Percentiles rank a stretch among this genome's conserved stretches.
Conservation (phyloP, 2,888 invertebrate genomes). For the Catocala fraxini region DNA sequence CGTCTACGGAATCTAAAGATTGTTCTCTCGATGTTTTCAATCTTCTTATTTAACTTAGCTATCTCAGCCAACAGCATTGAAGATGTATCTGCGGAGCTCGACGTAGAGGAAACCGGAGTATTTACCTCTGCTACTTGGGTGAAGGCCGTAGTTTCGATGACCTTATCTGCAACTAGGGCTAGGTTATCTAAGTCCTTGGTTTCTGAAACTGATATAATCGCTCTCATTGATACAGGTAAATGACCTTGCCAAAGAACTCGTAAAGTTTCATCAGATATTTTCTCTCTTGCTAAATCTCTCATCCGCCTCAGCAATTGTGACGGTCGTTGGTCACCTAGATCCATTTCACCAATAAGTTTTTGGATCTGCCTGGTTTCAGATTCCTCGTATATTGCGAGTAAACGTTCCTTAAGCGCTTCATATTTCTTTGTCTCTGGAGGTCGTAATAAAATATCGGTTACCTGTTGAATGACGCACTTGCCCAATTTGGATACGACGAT, state of each 20-base stretch:
- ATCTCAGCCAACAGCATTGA: neutral
- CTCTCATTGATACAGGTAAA: neutral
- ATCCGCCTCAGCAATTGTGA: neutral
- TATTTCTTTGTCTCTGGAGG: neutral
- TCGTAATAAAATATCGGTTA: neutral
- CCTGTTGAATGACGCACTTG: neutral
- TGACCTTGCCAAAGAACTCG: constrained; percentile 1
- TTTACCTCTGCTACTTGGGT: neutral
- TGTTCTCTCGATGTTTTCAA: neutral
- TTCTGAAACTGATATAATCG: neutral
- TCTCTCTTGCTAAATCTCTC: neutral
- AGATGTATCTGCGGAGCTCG: neutral
- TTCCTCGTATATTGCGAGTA: neutral
- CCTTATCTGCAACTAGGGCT: too few relatives aligned
- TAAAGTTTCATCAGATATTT: constrained; percentile 1
- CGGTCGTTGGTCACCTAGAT: neutral
- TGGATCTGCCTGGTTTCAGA: neutral
- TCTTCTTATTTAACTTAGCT: neutral
- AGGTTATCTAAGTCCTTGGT: neutral
- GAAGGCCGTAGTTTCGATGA: too few relatives aligned
- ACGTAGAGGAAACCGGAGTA: neutral
- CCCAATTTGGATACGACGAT: neutral
- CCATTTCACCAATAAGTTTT: neutral
- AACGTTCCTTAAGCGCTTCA: neutral
- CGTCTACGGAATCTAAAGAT: neutral